A percentile compares a stretch with the other conserved stretches of the same genome.
Evolutionary conservation across 2,888 invertebrate species (phyloP).

Genomic region (Metalampra italica): DNA sequence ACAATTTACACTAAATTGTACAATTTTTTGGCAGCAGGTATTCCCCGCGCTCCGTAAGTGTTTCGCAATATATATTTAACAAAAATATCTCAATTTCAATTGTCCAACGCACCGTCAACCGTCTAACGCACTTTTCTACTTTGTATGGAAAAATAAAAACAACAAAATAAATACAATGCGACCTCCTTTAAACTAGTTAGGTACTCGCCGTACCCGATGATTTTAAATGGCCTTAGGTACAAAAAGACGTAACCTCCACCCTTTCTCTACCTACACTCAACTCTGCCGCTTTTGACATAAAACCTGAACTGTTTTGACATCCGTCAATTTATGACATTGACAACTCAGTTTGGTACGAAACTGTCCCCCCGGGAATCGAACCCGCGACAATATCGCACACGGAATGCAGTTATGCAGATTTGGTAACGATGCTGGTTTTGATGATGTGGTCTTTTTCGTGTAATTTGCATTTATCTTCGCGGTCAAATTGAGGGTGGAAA

Average conservation of each 20-base stretch:
- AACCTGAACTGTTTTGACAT: background rate
- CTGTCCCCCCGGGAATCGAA: conserved; percentile 40
- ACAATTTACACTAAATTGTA: too few relatives aligned
- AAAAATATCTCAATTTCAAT: too few relatives aligned
- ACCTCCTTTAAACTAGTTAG: too few relatives aligned
- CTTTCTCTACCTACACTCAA: conserved; percentile 11
- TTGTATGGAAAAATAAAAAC: too few relatives aligned
- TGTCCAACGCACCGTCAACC: too few relatives aligned
- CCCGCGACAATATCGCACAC: conserved; percentile 55
- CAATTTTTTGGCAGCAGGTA: too few relatives aligned
- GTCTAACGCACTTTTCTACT: too few relatives aligned
- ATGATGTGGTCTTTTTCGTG: conserved; percentile 33
- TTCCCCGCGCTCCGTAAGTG: too few relatives aligned
- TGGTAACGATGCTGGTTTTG: conserved; percentile 53
- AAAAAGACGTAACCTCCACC: conserved; percentile 18
- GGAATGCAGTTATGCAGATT: conserved; percentile 70
- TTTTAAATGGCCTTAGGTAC: too few relatives aligned
- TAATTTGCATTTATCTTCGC: conserved; percentile 11
- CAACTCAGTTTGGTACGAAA: conserved; percentile 1
- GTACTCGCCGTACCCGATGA: too few relatives aligned
- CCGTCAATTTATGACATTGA: background rate
- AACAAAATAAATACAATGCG: too few relatives aligned
- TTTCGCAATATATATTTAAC: too few relatives aligned
- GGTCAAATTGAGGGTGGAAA: background rate
- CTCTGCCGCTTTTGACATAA: conserved; percentile 8